Conservation (phyloP, 2,797 vertebrate genomes). For the Hemitrygon akajei region DNA sequence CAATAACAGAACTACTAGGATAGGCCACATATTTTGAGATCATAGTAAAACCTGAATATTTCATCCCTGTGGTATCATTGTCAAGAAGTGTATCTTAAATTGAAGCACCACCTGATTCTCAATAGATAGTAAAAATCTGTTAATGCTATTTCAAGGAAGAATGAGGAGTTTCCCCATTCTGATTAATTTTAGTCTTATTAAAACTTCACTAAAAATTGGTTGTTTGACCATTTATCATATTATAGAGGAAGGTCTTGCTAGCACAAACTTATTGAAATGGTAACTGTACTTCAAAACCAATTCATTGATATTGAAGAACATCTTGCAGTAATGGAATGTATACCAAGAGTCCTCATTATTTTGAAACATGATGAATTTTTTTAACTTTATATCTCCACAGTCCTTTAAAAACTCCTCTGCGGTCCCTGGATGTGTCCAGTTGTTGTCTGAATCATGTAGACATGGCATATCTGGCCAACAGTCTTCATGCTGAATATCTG, state of each 20-base stretch:
- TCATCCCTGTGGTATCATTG: neutral
- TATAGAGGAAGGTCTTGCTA: neutral
- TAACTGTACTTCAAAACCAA: neutral
- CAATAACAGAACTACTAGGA: neutral
- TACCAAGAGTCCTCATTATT: neutral
- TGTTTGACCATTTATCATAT: neutral
- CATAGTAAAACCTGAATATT: neutral
- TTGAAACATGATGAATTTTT: neutral
- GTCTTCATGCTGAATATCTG: slow-evolving; percentile 71
- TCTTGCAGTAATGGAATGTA: neutral
- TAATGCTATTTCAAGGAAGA: neutral
- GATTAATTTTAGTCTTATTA: neutral
- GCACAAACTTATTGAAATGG: neutral
- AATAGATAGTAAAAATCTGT: neutral
- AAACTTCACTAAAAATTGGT: neutral
- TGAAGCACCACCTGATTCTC: neutral
- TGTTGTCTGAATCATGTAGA: slow-evolving; percentile 74
- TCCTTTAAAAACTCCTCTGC: slow-evolving; percentile 74
- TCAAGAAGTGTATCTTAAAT: neutral
- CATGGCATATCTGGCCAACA: slow-evolving; percentile 83
- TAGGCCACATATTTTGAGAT: neutral
- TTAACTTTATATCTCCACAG: slow-evolving; percentile 53
- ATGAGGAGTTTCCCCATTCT: neutral
- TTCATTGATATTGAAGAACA: neutral
- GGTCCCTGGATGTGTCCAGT: slow-evolving; percentile 76